A percentile compares a stretch with the other conserved stretches of the same genome.
Conservation (phyloP, 2,888 invertebrate species). For the Melolontha melolontha region DNA sequence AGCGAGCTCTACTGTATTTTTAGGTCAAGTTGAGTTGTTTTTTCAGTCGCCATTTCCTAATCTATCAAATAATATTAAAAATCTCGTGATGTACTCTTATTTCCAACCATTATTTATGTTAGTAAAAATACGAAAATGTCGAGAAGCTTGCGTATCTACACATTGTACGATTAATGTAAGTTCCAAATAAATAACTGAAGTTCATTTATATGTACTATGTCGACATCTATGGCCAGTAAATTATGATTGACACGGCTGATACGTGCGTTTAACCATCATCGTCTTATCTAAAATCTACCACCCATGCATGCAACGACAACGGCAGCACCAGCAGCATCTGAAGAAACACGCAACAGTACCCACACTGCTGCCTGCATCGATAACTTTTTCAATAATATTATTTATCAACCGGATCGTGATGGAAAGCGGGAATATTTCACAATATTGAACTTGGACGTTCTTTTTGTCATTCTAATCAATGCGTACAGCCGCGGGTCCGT, state of each 20-base stretch:
- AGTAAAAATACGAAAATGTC: too few relatives aligned
- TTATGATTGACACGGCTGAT: slow-evolving; percentile 18
- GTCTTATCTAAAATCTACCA: slow-evolving; percentile 6
- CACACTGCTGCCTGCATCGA: not conserved
- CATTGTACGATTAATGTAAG: too few relatives aligned
- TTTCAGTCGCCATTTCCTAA: too few relatives aligned
- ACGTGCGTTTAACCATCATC: slow-evolving; percentile 14
- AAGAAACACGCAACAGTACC: not conserved
- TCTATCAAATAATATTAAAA: too few relatives aligned
- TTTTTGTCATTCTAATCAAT: slow-evolving; percentile 33
- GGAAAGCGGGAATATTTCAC: slow-evolving; percentile 12
- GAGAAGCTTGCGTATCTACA: too few relatives aligned
- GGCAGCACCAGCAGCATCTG: not conserved
- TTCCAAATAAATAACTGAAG: too few relatives aligned
- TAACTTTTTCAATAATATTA: slow-evolving; percentile 25
- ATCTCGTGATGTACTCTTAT: too few relatives aligned
- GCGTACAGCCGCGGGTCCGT: slow-evolving; percentile 2
- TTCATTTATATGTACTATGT: slow-evolving; percentile 1
- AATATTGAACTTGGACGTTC: slow-evolving; percentile 27
- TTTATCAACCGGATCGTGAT: slow-evolving; percentile 20
- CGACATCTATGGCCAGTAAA: slow-evolving; percentile 15
- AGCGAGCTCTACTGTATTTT: too few relatives aligned
- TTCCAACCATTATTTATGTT: too few relatives aligned
- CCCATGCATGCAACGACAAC: not conserved
- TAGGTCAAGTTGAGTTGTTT: too few relatives aligned